A percentile compares a stretch with the other conserved stretches of the same genome.
Conservation (phyloP, 2,888 invertebrate species). For the Ophioninae sp. region DNA sequence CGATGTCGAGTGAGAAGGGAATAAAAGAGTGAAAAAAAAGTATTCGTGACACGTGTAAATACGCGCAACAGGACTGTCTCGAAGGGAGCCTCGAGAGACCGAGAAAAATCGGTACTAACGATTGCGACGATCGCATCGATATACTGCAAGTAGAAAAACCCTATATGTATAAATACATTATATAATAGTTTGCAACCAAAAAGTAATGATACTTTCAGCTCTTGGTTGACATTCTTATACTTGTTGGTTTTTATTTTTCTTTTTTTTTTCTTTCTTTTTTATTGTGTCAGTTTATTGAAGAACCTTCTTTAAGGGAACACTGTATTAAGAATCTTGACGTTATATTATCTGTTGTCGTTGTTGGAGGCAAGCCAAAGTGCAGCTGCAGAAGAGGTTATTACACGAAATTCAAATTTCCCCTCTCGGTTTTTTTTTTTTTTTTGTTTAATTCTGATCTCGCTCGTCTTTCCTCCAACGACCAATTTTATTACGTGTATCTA, state of each 20-base stretch:
- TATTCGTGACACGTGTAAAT: conserved; percentile 57
- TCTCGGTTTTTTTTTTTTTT: conserved; percentile 36
- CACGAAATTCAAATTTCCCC: conserved; percentile 22
- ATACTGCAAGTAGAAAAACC: conserved; percentile 44
- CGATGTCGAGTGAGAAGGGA: conserved; percentile 5
- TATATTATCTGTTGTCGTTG: conserved; percentile 66
- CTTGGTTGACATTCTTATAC: conserved; percentile 63
- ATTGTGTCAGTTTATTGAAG: conserved; percentile 49
- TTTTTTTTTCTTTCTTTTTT: conserved; percentile 51
- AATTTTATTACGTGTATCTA: conserved; percentile 77
- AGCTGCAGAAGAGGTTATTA: conserved; percentile 31
- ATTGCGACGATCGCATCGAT: conserved; percentile 49
- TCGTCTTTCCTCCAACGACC: conserved; percentile 68
- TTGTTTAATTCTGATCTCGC: conserved; percentile 58
- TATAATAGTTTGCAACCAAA: conserved; percentile 61
- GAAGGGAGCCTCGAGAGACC: conserved; percentile 14
- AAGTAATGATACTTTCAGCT: conserved; percentile 64
- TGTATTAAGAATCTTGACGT: conserved; percentile 66
- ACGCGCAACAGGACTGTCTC: conserved; percentile 26
- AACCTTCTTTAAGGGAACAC: conserved; percentile 54
- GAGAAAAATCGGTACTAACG: conserved; percentile 44
- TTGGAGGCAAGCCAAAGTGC: conserved; percentile 60
- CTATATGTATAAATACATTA: conserved; percentile 48
- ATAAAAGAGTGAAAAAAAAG: conserved; percentile 15
- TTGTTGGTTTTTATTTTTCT: conserved; percentile 59